Percentiles rank a stretch among this genome's conserved stretches.
Conservation (phyloP, 2,888 invertebrate species). For the Hemithea aestivaria region DNA sequence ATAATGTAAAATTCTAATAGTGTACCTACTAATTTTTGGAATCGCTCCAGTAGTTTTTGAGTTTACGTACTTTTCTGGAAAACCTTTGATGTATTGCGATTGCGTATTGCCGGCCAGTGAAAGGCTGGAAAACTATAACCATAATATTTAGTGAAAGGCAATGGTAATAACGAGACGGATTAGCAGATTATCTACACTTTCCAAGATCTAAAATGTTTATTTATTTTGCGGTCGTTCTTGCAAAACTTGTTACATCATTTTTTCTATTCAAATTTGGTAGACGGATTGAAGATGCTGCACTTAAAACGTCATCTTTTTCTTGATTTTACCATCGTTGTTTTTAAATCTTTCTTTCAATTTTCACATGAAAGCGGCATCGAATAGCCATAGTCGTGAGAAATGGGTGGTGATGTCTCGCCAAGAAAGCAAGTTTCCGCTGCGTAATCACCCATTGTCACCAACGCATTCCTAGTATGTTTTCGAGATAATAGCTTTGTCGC, state of each 20-base stretch:
- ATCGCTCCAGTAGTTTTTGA: too few relatives aligned
- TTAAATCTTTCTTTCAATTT: conserved; percentile 41
- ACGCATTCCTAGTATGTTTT: conserved; percentile 17
- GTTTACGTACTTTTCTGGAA: too few relatives aligned
- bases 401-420: conserved; percentile 49
- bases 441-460: conserved; percentile 53
- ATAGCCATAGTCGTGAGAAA: conserved; percentile 67
- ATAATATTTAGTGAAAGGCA: conserved; percentile 56
- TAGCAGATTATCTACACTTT: conserved; percentile 59
- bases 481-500: too few relatives aligned
- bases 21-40: too few relatives aligned
- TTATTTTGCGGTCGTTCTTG: conserved; percentile 28
- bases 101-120: conserved; percentile 35
- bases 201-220: conserved; percentile 37
- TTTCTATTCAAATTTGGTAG: background rate
- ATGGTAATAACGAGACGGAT: conserved; percentile 36
- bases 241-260: conserved; percentile 9
- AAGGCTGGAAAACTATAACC: conserved; percentile 50
- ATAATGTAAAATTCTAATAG: too few relatives aligned
- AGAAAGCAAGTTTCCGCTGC: conserved; percentile 60
- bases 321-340: conserved; percentile 12
- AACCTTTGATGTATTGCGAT: too few relatives aligned
- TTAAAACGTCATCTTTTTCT: too few relatives aligned
- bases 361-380: conserved; percentile 61
- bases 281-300: background rate